Conservation (phyloP, 1,140 invertebrate genomes). For the Tigriopus japonicus region DNA sequence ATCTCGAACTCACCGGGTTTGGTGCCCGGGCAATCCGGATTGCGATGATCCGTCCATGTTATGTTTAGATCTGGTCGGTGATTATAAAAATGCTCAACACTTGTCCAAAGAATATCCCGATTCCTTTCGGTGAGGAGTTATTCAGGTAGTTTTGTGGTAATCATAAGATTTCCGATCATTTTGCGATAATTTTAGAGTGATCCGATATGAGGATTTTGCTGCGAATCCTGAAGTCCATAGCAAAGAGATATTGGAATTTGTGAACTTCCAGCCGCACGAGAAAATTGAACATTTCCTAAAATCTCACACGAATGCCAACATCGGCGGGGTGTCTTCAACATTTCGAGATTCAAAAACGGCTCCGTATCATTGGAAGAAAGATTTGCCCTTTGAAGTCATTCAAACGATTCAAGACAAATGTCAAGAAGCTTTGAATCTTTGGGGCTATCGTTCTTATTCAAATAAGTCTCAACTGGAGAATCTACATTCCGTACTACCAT, state of each 20-base stretch:
- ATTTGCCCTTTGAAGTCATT: constrained; percentile 39
- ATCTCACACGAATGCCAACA: constrained; percentile 54
- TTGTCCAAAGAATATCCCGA: constrained; percentile 44
- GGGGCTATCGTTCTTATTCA: constrained; percentile 40
- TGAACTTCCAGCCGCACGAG: constrained; percentile 46
- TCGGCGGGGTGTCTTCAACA: constrained; percentile 59
- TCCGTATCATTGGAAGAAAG: constrained; percentile 61
- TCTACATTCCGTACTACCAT: too few species aligned
- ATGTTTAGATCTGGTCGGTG: constrained; percentile 59
- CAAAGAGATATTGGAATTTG: constrained; percentile 51
- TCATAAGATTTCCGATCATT: too few species aligned
- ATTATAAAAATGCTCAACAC: constrained; percentile 49
- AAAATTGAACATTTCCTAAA: constrained; percentile 50
- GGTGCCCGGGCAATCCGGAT: constrained; percentile 61
- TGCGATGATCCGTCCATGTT: constrained; percentile 52
- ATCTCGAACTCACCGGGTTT: constrained; percentile 57
- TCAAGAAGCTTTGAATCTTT: constrained; percentile 48
- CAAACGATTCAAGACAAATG: constrained; percentile 41
- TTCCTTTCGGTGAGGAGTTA: constrained; percentile 30
- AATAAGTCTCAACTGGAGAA: too few species aligned
- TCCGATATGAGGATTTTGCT: constrained; percentile 67
- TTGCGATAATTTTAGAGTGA: constrained; percentile 35
- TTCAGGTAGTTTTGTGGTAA: too few species aligned
- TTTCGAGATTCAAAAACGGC: constrained; percentile 57
- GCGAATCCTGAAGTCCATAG: constrained; percentile 47